These are phyloP conservation scores for Zelostemma sp. DNA, from an alignment of 1,140 invertebrate genomes.

Conservation along the genomic window DNA sequence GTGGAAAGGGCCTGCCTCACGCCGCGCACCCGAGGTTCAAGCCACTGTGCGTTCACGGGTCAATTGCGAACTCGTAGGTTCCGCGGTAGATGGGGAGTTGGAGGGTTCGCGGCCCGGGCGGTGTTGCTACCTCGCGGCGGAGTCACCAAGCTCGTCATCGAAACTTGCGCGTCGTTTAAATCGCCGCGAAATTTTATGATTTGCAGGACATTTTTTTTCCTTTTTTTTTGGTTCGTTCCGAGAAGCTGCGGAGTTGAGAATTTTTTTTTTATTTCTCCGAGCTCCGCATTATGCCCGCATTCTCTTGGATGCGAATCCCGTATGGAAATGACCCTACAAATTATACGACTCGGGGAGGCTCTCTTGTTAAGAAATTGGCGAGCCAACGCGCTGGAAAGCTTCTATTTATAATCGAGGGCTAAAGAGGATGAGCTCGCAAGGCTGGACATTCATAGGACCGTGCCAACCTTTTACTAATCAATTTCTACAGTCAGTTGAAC, in stretches of 20 bases:
- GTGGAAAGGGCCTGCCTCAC: conserved; percentile 29
- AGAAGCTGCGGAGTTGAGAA: no score
- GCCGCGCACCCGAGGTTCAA: conserved; percentile 45
- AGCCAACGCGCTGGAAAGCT: conserved; percentile 42
- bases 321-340: conserved; percentile 25
- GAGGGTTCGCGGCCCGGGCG: not conserved
- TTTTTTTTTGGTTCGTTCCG: no score
- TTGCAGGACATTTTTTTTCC: no score
- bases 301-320: not conserved
- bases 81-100: conserved; percentile 52
- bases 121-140: conserved; percentile 30
- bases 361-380: conserved; percentile 33
- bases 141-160: not conserved
- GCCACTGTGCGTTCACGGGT: conserved; percentile 52
- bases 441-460: conserved; percentile 61
- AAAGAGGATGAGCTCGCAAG: conserved; percentile 52
- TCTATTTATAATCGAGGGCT: conserved; percentile 51
- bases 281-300: not conserved
- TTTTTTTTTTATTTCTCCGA: no score
- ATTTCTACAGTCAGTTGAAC: conserved; percentile 53
- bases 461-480: conserved; percentile 63
- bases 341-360: conserved; percentile 17
- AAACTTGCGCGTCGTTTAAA: not conserved
- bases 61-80: conserved; percentile 35
- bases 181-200: no score